These are phyloP conservation scores for human (Homo sapiens) DNA, from an alignment of 2,113 vertebrate species.

Conservation along the genomic window GRCh38 chr15:64727501-64728000, in stretches of 20 bases:
- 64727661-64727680: neutral
- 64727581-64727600: neutral
- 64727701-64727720: neutral
- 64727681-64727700: neutral
- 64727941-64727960: neutral
- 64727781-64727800: neutral
- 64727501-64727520: neutral
- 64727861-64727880: neutral
- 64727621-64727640: neutral
- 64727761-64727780: neutral
- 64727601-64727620: neutral
- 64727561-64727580: neutral
- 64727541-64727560: neutral
- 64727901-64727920: neutral
- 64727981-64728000: no score
- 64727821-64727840: neutral
- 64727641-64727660: neutral
- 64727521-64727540: neutral
- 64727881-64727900: neutral
- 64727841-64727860: neutral
- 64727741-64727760: no score
- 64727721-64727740: neutral
- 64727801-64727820: neutral
- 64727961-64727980: neutral
- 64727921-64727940: fast-evolving